Evolutionary conservation across 2,888 invertebrate genomes (phyloP).

Genomic region (Gymnosoma rotundatum): DNA sequence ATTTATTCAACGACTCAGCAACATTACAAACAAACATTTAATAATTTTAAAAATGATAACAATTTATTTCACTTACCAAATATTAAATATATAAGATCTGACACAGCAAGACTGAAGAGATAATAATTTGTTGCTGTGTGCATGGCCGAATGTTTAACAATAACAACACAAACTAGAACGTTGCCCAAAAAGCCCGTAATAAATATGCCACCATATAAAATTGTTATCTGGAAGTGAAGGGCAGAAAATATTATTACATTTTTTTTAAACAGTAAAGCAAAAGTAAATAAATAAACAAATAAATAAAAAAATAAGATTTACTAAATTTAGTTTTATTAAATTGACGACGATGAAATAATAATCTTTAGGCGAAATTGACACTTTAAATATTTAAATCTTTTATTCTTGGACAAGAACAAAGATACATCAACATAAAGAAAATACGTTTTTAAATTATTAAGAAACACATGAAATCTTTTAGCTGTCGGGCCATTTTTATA

Average conservation of each 20-base stretch:
- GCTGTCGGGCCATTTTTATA: too few species aligned
- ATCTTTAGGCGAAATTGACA: too few species aligned
- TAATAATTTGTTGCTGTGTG: slow-evolving; percentile 97
- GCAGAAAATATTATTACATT: not conserved
- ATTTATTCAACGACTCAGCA: not conserved
- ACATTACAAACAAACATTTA: not conserved
- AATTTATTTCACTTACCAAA: slow-evolving; percentile 86
- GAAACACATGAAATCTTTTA: too few species aligned
- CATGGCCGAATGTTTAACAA: slow-evolving; percentile 90
- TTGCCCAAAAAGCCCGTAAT: slow-evolving; percentile 93
- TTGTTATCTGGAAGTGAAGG: slow-evolving; percentile 83
- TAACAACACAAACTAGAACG: slow-evolving; percentile 92
- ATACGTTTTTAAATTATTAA: too few species aligned
- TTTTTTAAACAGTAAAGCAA: not conserved
- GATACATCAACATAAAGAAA: too few species aligned
- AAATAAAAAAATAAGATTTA: too few species aligned
- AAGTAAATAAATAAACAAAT: not conserved
- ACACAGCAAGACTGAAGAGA: slow-evolving; percentile 93
- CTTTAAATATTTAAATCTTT: too few species aligned
- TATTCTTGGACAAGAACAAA: too few species aligned
- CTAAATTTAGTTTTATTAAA: slow-evolving; percentile 3
- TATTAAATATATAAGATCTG: slow-evolving; percentile 90
- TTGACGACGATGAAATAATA: too few species aligned
- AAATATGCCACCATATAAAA: slow-evolving; percentile 89
- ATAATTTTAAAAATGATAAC: slow-evolving; percentile 16